Evolutionary conservation across 2,113 vertebrate genomes (phyloP).

Genomic region (Heterochromis multidens): DNA sequence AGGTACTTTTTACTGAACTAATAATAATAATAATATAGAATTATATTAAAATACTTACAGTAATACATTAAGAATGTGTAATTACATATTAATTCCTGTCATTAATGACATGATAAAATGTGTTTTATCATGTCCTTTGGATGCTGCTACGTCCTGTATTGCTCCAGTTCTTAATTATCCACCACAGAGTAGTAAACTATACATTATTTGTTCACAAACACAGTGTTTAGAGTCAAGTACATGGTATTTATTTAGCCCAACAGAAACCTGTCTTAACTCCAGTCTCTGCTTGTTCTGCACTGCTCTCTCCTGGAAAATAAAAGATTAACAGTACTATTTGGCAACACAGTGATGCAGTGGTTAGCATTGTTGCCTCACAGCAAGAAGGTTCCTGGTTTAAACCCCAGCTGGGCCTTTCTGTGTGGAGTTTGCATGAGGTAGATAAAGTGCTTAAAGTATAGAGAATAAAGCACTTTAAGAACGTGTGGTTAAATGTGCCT

Average conservation of each 20-base stretch:
- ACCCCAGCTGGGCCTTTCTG: not conserved
- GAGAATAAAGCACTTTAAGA: too few relatives aligned
- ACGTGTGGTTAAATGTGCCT: too few relatives aligned
- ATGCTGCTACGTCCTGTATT: constrained; percentile 21
- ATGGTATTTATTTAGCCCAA: not conserved
- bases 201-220: not conserved
- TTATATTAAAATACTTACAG: not conserved
- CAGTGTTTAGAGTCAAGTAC: not conserved
- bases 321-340: not conserved
- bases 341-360: not conserved
- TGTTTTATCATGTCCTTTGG: constrained; percentile 26
- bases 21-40: too few relatives aligned
- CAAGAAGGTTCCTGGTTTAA: not conserved
- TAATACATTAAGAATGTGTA: constrained; percentile 13
- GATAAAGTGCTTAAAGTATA: too few relatives aligned
- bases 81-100: constrained; percentile 6
- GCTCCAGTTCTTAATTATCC: constrained; percentile 23
- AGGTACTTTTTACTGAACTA: too few relatives aligned
- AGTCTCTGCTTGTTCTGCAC: not conserved
- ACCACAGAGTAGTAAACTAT: constrained; percentile 10
- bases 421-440: not conserved
- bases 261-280: not conserved
- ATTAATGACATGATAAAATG: not conserved
- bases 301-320: not conserved
- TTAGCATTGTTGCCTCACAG: not conserved